Percentiles rank a stretch among this genome's conserved stretches.
Evolutionary conservation across 53 echinoderm and acorn worm genomes (phyloP).

Genomic region (Echinarachnius parma): DNA sequence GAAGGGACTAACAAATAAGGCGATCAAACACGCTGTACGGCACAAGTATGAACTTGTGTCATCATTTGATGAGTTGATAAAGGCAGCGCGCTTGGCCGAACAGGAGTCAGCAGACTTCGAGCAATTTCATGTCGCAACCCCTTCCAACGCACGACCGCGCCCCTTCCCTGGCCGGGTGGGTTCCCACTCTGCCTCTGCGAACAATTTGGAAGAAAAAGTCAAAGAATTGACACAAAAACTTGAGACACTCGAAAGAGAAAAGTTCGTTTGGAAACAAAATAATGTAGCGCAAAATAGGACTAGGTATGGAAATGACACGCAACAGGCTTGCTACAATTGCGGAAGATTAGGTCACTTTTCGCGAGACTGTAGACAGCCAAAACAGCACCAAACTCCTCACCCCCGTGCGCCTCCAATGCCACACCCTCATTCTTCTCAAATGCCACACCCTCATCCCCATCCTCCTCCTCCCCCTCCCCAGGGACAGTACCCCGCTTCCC

Average conservation of each 20-base stretch:
- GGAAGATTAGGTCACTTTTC: constrained; percentile 23
- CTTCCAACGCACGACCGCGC: too few relatives aligned
- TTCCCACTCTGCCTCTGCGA: background rate
- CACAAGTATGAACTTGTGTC: constrained; percentile 29
- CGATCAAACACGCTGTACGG: constrained; percentile 28
- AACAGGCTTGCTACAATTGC: constrained; percentile 24
- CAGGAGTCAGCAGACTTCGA: constrained; percentile 40
- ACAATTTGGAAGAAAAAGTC: background rate
- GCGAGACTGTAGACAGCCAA: background rate
- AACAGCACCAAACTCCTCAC: too few relatives aligned
- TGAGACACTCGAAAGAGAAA: background rate
- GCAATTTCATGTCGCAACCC: too few relatives aligned
- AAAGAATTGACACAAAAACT: background rate
- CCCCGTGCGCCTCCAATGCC: too few relatives aligned
- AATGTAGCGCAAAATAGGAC: too few relatives aligned
- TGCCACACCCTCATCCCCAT: background rate
- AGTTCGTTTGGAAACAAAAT: too few relatives aligned
- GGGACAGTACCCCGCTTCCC: background rate
- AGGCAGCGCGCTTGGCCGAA: constrained; percentile 24
- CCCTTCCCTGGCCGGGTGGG: too few relatives aligned
- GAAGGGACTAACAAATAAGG: constrained; percentile 33
- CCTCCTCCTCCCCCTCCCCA: background rate
- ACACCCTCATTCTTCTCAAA: background rate
- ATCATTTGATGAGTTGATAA: constrained; percentile 28
- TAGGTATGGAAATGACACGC: too few relatives aligned